These are phyloP conservation scores for Carassius carassius DNA, from an alignment of 2,113 vertebrate genomes.

Conservation along the genomic window DNA sequence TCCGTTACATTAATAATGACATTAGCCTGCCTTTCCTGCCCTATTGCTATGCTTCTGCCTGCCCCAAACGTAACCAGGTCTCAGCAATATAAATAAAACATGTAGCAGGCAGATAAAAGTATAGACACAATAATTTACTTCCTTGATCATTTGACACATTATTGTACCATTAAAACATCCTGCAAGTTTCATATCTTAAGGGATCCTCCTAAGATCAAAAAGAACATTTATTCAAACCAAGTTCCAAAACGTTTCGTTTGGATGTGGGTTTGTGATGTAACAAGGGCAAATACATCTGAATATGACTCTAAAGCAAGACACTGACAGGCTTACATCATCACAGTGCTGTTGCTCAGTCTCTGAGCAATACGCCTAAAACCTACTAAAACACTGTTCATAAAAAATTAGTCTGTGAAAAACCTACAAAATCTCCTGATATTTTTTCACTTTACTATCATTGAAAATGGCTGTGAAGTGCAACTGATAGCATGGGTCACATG, in stretches of 20 bases:
- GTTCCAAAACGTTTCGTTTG: background rate
- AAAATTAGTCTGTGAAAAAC: background rate
- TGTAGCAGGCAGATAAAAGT: background rate
- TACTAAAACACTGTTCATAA: background rate
- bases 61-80: background rate
- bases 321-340: background rate
- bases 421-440: background rate
- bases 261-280: background rate
- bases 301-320: background rate
- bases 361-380: background rate
- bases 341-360: background rate
- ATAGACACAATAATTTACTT: background rate
- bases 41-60: too few relatives aligned
- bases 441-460: background rate
- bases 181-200: background rate
- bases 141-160: background rate
- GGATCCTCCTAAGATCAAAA: background rate
- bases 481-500: background rate
- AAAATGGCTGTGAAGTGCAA: background rate
- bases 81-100: background rate
- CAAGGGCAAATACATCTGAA: background rate
- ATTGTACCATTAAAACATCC: background rate
- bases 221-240: background rate
- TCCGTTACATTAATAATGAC: too few relatives aligned
- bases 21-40: too few relatives aligned